These are phyloP conservation scores for Leguminivora glycinivorella DNA, from an alignment of 1,140 invertebrate genomes.

Conservation along the genomic window DNA sequence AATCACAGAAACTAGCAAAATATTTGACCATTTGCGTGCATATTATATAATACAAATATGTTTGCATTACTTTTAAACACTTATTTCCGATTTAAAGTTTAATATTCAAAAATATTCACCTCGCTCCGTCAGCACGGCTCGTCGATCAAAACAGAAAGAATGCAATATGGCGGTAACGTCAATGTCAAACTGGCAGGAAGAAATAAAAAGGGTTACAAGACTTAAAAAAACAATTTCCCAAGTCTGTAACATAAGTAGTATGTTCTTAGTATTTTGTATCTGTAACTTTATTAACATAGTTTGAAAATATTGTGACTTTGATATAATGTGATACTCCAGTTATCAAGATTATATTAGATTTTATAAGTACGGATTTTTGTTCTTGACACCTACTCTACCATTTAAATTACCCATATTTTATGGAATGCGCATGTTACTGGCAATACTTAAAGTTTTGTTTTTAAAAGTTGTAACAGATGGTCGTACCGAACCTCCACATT, in stretches of 20 bases:
- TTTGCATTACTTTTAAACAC: slow-evolving; percentile 1
- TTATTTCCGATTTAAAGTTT: slow-evolving; percentile 30
- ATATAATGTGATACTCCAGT: no score
- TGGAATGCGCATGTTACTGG: not conserved
- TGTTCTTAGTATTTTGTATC: no score
- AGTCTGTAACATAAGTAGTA: not conserved
- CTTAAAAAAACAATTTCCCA: slow-evolving; percentile 23
- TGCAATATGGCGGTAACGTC: slow-evolving; percentile 32
- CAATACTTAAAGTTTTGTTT: not conserved
- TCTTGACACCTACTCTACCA: not conserved
- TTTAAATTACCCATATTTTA: not conserved
- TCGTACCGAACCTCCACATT: no score
- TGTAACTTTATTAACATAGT: no score
- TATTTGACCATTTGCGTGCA: not conserved
- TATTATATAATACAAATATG: not conserved
- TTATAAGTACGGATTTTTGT: no score
- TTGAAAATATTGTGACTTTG: not conserved
- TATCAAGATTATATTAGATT: no score
- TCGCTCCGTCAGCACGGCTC: slow-evolving; percentile 53
- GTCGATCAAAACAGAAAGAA: slow-evolving; percentile 53
- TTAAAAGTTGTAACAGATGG: no score
- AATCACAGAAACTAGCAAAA: slow-evolving; percentile 38
- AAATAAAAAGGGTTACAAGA: slow-evolving; percentile 24
- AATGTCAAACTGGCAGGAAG: not conserved
- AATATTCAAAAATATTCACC: slow-evolving; percentile 37